Evolutionary conservation across 2,888 invertebrate species (phyloP), one percentile per base, ranked within the genome.

Genomic region (Cantharis rustica): DNA sequence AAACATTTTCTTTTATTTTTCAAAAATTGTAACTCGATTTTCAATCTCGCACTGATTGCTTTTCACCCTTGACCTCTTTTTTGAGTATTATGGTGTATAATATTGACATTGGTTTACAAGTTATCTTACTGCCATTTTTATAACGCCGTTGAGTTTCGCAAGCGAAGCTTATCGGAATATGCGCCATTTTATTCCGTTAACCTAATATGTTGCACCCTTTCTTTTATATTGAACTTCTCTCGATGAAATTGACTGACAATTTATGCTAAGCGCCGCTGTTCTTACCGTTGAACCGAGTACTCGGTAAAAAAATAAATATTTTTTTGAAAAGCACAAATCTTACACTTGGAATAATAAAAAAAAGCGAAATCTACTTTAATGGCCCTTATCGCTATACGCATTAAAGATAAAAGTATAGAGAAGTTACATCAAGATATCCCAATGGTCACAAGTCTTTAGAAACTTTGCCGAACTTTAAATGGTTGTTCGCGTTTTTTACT

Each of bases 161-260:
- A 47, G 47, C 47, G n/a, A 47, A 47, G 47, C 47, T 47, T 47
- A 47, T 47, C 47, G 47, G 47, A 47, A n/a, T 47, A 47, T 47
- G n/a, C 47, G 47, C 47, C 47, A 47, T 47, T 47, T 47, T 47
- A 47, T 47, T 47, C 47, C 74, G 70, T 70, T 74, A 74, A 70
- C 74, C 74, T 70, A 70, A 69, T 74, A 70, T 69, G 68, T 69
- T 61, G 74, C 69, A 31, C 69, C 31, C 68, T 74, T 70, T 74
- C 66, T 74, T 63, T 66, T 66, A 47, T 47, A 47, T 47, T 13
- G 47, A 47, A 47, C n/a, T 47, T 9, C n/a, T 47, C 7, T 9
- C n/a, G 1, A n/a, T n/a, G n/a, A 47, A 47, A 47, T 47, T 47
- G 47, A n/a, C 47, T n/a, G 47, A 47, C 47, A 47, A 47, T 47